Base-by-base conservation (phyloP, 1,140 invertebrate genomes). In the Gonatopus flavifemur region DNA sequence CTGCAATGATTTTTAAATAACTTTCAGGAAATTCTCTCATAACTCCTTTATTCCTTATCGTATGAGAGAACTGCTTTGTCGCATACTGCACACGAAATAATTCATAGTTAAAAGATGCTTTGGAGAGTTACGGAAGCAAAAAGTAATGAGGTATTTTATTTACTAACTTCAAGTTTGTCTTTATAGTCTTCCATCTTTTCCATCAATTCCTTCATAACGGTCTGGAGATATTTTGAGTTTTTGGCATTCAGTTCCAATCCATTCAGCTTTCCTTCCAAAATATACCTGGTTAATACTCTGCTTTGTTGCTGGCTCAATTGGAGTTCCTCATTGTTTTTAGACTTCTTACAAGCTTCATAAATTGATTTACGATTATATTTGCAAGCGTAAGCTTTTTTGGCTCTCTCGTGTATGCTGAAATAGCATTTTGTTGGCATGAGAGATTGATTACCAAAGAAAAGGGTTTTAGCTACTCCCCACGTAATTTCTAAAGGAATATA, bases 381-480 rank as follows among this genome's bases (percentile, higher is more conserved):
- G 1, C 78, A 66, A 0, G 80, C 78, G 48, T 83, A 74, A 0
- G 88, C 86, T 64, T 80, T 81, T 40, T 81, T 77, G 1, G 89
- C 88, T 55, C 89, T 73, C 49, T 88, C 83, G 57, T 90, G 86
- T 42, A 93, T 88, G 49, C 84, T 81, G 45, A 86, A 72, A 62
- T 92, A 94, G 22, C 80, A 85, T 62, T 86, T 84, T 6, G 86
- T 86, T 7, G 90, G 86, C 81, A 93, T 90, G 16, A 89, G 59
- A n/a, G 85, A 85, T 58, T 84, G 86, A 65, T 89, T 89, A n/a
- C 89, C 87, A 40, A 89, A 78, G 66, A 88, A 92, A 9, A 96
- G 73, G 20, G 88, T 86, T 71, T 93, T 94, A 0, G 90, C 85
- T 52, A 92, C 81, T 22, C 89, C 89, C 89, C 90, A 94, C n/a